Evolutionary conservation across 2,113 vertebrate genomes (phyloP).

Genomic region (Illadopsis cleaveri): DNA sequence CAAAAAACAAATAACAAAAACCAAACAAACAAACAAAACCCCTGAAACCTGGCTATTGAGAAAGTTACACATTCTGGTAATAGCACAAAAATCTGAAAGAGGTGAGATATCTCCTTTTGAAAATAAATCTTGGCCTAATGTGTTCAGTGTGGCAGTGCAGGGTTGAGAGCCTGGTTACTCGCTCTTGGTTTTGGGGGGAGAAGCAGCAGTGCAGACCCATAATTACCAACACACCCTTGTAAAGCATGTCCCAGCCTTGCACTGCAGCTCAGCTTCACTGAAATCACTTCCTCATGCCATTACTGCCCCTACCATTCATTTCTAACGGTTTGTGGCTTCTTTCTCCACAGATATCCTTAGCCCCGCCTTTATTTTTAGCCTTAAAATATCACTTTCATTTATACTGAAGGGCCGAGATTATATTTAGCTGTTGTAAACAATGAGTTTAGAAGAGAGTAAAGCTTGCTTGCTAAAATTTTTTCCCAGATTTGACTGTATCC

Average conservation of each 20-base stretch:
- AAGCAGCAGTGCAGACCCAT: not conserved
- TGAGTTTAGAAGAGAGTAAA: not conserved
- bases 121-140: not conserved
- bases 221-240: not conserved
- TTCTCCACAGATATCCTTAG: not conserved
- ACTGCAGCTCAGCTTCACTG: not conserved
- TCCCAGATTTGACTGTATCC: not conserved
- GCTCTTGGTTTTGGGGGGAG: not conserved
- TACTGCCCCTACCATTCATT: not conserved
- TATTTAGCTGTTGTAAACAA: not conserved
- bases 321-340: not conserved
- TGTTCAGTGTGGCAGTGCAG: not conserved
- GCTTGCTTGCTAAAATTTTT: not conserved
- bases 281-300: not conserved
- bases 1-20: too few species aligned
- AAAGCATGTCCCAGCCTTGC: not conserved
- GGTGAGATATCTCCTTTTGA: not conserved
- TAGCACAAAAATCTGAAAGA: not conserved
- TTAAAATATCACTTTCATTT: not conserved
- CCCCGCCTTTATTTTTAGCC: not conserved
- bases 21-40: too few species aligned
- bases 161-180: not conserved
- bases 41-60: not conserved
- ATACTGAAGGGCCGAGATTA: not conserved
- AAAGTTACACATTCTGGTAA: not conserved